Evolutionary conservation across 35 echinoderm and acorn worm genomes (phyloP).

Genomic region (Hemicentrotus pulcherrimus): DNA sequence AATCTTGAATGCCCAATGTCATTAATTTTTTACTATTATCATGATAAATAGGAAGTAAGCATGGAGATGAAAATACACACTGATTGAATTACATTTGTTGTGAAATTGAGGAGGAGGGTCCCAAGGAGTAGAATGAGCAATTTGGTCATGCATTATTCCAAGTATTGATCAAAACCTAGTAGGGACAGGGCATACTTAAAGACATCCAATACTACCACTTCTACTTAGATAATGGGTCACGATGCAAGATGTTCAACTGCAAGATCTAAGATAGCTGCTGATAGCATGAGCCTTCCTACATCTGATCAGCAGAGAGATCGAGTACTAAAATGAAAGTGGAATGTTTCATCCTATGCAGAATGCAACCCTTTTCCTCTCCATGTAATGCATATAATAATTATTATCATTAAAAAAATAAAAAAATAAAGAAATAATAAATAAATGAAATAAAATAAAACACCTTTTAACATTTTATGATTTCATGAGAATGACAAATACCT

Average conservation of each 20-base stretch:
- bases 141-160: constrained; percentile 22
- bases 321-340: not conserved
- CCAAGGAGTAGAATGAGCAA: not conserved
- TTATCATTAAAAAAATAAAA: no score
- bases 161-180: not conserved
- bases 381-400: not conserved
- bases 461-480: no score
- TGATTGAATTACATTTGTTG: not conserved
- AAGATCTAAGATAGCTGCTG: not conserved
- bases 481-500: constrained; percentile 50
- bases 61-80: not conserved
- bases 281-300: not conserved
- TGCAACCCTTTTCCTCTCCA: not conserved
- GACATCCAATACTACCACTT: not conserved
- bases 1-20: not conserved
- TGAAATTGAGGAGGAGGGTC: not conserved
- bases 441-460: no score
- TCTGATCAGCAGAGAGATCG: not conserved
- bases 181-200: not conserved
- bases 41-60: not conserved
- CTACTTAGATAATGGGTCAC: not conserved
- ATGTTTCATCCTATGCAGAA: no score
- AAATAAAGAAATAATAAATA: no score
- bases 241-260: not conserved
- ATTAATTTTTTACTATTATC: not conserved